Evolutionary conservation across 2,113 vertebrate species (phyloP).

Genomic region (Cygnus atratus): DNA sequence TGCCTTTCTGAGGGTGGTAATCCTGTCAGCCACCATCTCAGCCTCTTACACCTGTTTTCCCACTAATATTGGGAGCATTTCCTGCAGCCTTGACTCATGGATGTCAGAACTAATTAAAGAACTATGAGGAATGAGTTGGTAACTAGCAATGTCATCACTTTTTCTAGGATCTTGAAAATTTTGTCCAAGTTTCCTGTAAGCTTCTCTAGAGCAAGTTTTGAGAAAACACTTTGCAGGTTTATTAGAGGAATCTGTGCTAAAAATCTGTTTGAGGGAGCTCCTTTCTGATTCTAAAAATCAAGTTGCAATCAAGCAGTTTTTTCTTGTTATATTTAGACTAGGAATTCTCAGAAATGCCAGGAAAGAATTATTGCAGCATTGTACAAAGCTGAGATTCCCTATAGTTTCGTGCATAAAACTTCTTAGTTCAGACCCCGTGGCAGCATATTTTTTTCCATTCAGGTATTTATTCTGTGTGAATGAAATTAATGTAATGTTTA

Average conservation of each 20-base stretch:
- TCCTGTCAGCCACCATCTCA: not conserved
- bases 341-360: not conserved
- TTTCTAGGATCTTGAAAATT: not conserved
- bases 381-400: not conserved
- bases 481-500: not conserved
- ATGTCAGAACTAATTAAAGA: not conserved
- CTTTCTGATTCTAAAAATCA: not conserved
- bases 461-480: not conserved
- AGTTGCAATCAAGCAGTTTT: not conserved
- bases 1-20: not conserved
- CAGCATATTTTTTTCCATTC: not conserved
- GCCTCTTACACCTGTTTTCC: not conserved
- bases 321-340: not conserved
- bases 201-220: not conserved
- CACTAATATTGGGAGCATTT: not conserved
- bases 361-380: not conserved
- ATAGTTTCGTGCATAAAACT: not conserved
- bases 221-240: not conserved
- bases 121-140: not conserved
- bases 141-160: not conserved
- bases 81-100: not conserved
- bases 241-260: not conserved
- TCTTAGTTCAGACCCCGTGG: not conserved
- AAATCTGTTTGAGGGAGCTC: not conserved
- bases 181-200: not conserved